Evolutionary conservation across 2,113 vertebrate genomes (phyloP).

Genomic region (Himantopus leucocephalus): DNA sequence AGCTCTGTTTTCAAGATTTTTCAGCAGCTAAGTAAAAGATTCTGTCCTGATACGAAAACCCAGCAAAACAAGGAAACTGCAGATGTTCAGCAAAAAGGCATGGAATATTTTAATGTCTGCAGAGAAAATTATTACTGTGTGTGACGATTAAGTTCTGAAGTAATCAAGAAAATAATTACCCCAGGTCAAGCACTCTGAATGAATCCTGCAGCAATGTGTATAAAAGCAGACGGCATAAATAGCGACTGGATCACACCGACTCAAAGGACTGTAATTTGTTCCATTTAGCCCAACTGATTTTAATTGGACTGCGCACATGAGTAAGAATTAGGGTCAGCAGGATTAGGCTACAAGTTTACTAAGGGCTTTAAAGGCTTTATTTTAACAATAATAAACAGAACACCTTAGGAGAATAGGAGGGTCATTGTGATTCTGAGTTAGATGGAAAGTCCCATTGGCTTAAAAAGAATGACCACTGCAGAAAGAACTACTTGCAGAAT

Average conservation of each 20-base stretch:
- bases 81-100: background rate
- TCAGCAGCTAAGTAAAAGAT: background rate
- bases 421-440: background rate
- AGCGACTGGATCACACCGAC: accelerated
- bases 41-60: constrained; percentile 1
- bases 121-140: background rate
- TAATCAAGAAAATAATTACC: constrained; percentile 1
- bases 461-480: background rate
- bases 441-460: background rate
- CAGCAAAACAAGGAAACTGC: background rate
- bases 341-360: constrained; percentile 25
- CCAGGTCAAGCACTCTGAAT: background rate
- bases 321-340: constrained; percentile 18
- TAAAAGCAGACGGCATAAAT: background rate
- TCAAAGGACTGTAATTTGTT: background rate
- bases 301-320: constrained; percentile 15
- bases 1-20: background rate
- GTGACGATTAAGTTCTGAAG: background rate
- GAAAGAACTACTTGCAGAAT: background rate
- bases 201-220: background rate
- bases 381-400: constrained; percentile 49
- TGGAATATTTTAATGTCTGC: background rate
- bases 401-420: background rate
- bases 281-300: constrained; percentile 8
- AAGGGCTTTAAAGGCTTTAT: constrained; percentile 31